These are phyloP conservation scores for Solen grandis DNA, from an alignment of 1,140 invertebrate genomes.

Conservation along the genomic window DNA sequence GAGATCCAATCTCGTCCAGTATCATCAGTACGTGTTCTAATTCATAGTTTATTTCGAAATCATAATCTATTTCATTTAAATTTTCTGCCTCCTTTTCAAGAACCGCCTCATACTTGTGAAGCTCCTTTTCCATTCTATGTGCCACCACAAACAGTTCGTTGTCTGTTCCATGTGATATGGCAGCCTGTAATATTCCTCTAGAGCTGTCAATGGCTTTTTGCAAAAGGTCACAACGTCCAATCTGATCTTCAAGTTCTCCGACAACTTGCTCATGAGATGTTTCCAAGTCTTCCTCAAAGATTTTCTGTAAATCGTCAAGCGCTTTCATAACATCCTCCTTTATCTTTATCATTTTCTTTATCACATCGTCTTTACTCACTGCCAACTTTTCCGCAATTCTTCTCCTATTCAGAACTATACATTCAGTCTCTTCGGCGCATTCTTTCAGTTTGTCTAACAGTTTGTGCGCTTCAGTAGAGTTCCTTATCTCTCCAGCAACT, in stretches of 20 bases:
- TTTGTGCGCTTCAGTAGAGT: constrained; percentile 50
- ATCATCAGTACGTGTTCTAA: constrained; percentile 48
- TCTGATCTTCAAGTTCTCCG: constrained; percentile 36
- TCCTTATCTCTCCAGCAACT: constrained; percentile 42
- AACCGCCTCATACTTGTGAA: constrained; percentile 50
- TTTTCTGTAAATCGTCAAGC: constrained; percentile 36
- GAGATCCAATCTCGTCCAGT: constrained; percentile 47
- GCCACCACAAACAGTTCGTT: constrained; percentile 54
- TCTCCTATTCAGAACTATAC: constrained; percentile 46
- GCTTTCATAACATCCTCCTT: constrained; percentile 34
- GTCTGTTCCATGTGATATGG: constrained; percentile 49
- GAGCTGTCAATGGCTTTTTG: constrained; percentile 51
- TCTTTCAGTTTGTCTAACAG: constrained; percentile 47
- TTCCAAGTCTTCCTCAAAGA: constrained; percentile 48
- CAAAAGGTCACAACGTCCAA: constrained; percentile 43
- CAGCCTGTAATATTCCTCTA: constrained; percentile 33
- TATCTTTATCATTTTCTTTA: constrained; percentile 19
- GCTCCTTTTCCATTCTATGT: constrained; percentile 48
- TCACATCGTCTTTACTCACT: constrained; percentile 17
- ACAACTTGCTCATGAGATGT: constrained; percentile 19
- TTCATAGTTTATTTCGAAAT: constrained; percentile 49
- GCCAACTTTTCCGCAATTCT: constrained; percentile 33
- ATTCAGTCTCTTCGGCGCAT: constrained; percentile 46
- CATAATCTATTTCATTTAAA: constrained; percentile 39
- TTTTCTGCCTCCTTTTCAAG: constrained; percentile 40